Conservation (phyloP, 1,140 invertebrate species). For the Drosophila quadrilineata region DNA sequence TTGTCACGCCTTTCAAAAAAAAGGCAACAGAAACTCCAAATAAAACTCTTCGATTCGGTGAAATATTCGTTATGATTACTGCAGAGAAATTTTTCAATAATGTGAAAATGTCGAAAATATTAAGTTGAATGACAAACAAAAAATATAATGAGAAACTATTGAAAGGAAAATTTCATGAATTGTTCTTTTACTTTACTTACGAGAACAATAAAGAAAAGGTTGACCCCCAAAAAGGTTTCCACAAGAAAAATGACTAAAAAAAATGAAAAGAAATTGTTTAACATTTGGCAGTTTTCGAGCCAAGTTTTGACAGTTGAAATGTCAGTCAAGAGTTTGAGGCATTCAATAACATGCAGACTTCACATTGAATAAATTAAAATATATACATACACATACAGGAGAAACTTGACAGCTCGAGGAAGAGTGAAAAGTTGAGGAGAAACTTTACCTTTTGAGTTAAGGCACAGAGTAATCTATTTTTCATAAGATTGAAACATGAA, state of each 20-base stretch:
- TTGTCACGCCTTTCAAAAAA: too few species aligned
- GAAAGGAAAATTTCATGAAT: conserved; percentile 12
- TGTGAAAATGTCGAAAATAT: neutral
- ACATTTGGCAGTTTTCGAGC: too few species aligned
- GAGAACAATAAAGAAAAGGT: conserved; percentile 17
- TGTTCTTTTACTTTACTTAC: conserved; percentile 9
- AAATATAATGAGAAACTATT: too few species aligned
- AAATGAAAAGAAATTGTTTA: neutral
- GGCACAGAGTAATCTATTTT: neutral
- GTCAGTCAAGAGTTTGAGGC: neutral
- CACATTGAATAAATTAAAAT: conserved; percentile 8
- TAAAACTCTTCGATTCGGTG: too few species aligned
- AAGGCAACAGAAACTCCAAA: too few species aligned
- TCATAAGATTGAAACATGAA: too few species aligned
- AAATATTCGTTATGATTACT: neutral
- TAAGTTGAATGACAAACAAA: conserved; percentile 2
- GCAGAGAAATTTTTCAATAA: neutral
- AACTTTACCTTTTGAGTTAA: neutral
- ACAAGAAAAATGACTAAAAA: neutral
- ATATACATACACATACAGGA: too few species aligned
- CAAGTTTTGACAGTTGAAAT: conserved; percentile 1
- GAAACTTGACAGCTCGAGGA: conserved; percentile 27
- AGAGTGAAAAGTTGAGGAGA: neutral
- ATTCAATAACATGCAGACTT: conserved; percentile 5
- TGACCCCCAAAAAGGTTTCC: neutral